Percentiles rank a stretch among this genome's conserved stretches.
phyloP scores from a whole-genome alignment of 2,888 invertebrate genomes.

The Dichetophora obliterata region DNA sequence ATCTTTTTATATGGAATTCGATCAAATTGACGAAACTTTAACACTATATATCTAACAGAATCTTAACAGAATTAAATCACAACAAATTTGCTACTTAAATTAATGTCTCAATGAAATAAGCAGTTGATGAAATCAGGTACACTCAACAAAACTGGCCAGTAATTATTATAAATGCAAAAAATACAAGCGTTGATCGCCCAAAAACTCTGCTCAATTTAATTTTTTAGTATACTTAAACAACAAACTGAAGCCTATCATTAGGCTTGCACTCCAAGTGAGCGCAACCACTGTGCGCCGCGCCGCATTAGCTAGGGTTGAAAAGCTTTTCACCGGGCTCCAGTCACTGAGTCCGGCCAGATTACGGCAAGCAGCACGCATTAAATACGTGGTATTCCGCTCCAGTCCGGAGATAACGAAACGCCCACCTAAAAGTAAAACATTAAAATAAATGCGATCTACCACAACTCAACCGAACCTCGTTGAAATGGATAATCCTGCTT shows the following conservation, averaged over 20 bases:
- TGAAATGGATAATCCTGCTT: conserved; percentile 65
- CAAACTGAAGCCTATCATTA: conserved; percentile 47
- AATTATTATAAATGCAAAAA: background rate
- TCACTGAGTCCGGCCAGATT: conserved; percentile 73
- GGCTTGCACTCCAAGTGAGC: conserved; percentile 40
- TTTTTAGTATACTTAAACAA: conserved; percentile 36
- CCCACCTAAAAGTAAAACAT: conserved; percentile 63
- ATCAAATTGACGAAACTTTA: background rate
- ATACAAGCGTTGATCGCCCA: background rate
- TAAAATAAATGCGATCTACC: background rate
- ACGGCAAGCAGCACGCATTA: conserved; percentile 72
- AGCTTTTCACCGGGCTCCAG: conserved; percentile 66
- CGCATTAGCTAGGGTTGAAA: conserved; percentile 60
- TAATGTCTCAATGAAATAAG: background rate
- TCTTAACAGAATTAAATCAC: background rate
- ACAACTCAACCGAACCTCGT: conserved; percentile 58
- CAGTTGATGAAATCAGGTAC: conserved; percentile 37
- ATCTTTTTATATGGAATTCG: background rate
- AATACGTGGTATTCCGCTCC: conserved; percentile 71
- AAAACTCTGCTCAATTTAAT: conserved; percentile 23
- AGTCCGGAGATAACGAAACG: conserved; percentile 71
- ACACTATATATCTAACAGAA: background rate
- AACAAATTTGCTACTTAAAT: conserved; percentile 2
- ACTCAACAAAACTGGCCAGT: conserved; percentile 13
- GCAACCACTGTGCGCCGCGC: conserved; percentile 44